A percentile compares a stretch with the other conserved stretches of the same genome.
These are phyloP conservation scores for Doryteuthis pealeii DNA, from an alignment of 1,140 invertebrate genomes.

Conservation along the genomic window DNA sequence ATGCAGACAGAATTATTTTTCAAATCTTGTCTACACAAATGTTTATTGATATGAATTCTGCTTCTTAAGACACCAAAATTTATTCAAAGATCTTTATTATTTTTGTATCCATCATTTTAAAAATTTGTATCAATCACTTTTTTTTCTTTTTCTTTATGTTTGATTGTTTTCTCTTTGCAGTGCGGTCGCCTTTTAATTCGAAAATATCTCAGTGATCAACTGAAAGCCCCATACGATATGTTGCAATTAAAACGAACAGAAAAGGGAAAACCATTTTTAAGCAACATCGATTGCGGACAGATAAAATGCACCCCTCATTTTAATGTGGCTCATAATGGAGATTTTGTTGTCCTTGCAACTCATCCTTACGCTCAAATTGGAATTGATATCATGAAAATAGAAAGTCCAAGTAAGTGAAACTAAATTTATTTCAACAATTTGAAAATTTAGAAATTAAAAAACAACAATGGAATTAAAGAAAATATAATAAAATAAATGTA, in stretches of 20 bases:
- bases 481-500: too few relatives aligned
- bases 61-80: too few relatives aligned
- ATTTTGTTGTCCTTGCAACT: slow-evolving; percentile 80
- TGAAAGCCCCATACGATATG: slow-evolving; percentile 68
- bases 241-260: slow-evolving; percentile 64
- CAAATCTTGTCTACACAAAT: too few relatives aligned
- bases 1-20: too few relatives aligned
- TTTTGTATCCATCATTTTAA: too few relatives aligned
- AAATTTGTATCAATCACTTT: too few relatives aligned
- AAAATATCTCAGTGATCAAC: slow-evolving; percentile 71
- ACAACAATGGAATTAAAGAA: too few relatives aligned
- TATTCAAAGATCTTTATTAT: too few relatives aligned
- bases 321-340: slow-evolving; percentile 91
- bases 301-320: slow-evolving; percentile 65
- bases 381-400: slow-evolving; percentile 65
- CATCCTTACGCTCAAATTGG: slow-evolving; percentile 60
- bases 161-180: slow-evolving; percentile 63
- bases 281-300: slow-evolving; percentile 19
- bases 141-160: too few relatives aligned
- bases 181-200: slow-evolving; percentile 82
- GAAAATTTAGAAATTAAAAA: too few relatives aligned
- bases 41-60: too few relatives aligned
- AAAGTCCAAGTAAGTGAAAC: slow-evolving; percentile 46
- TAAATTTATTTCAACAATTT: background rate
- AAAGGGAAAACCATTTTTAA: slow-evolving; percentile 63